Evolutionary conservation across 2,113 vertebrate genomes (phyloP), one percentile per base, ranked within the genome.

Genomic region (Macquaria ambigua): DNA sequence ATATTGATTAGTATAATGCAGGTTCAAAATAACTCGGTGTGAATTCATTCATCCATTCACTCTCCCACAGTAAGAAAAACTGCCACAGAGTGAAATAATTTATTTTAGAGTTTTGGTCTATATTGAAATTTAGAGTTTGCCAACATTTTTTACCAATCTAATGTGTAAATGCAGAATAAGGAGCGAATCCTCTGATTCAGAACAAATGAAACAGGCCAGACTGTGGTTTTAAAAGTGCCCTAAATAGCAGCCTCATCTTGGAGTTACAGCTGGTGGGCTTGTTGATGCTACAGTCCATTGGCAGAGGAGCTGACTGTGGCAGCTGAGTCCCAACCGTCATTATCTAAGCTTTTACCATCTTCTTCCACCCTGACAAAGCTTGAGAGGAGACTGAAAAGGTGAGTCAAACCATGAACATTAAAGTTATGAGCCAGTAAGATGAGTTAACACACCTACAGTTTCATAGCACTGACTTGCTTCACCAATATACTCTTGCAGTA

Each of bases 171-270:
- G 11, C 43, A 55, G 20, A 23, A 68, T 37, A 58, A 71, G 15
- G 58, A 50, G 25, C 18, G 1, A 14, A 63, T 28, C 31, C 37
- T 25, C 48, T 43, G 66, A 71, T 55, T 62, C 20, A 31, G 20
- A 48, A n/a, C 53, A 50, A 39, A 61, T 25, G 18, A 16, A 77
- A 46, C 39, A 66, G 28, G 34, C 16, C 73, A 82, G 56, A 69
- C 81, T 76, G 53, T 46, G 72, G 55, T 74, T 48, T 7, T 48
- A 20, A 66, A 55, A 46, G 25, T 41, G 72, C 72, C 46, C 55
- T 70, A 69, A 76, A 82, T 82, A 82, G 74, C 66, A 55, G n/a
- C 25, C 66, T 71, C 56, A 70, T 83, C 31, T 68, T 67, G 41
- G 43, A 28, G 46, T 34, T 79, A 48, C 83, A 85, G 83, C 70